Base-by-base conservation (phyloP, 2,113 vertebrate genomes). In the Tupaia tana region DNA sequence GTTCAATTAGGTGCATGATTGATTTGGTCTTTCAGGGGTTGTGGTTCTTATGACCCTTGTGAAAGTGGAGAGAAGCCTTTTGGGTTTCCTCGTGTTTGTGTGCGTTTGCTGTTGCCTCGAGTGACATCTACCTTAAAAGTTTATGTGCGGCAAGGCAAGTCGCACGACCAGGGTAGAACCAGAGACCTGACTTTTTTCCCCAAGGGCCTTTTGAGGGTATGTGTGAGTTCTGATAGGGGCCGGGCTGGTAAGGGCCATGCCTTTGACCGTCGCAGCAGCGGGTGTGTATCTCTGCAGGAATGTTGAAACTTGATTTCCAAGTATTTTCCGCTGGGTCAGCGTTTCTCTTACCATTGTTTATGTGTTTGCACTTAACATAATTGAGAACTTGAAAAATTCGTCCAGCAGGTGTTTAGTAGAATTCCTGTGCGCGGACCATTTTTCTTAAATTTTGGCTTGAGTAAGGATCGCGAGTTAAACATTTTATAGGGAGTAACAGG, bases 401-500 rank as follows among this genome's bases (percentile, higher is more conserved):
- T 83, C 81, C 31, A 27, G 24, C 78, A 83, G 31, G 34, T 67
- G 12, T 70, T 90, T 56, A 54, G 73, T 86, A 63, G 29, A 14
- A 24, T 29, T 71, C 29, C 69, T 88, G n/a, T 2, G 16, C 82
- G 66, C n/a, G 10, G 10, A 6, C 9, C 29, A 31, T 91, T 15
- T 67, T 83, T 31, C 29, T 81, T 69, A 63, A 74, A 12, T 77
- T 87, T 66, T 71, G 78, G 43, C 54, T 81, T 70, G 73, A 86
- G 59, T 85, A 22, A 66, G 66, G 52, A 86, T 73, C 89, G 56
- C 59, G 79, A 25, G 59, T 63, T 80, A 78, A 86, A 82, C 31
- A 15, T 24, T 90, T 88, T 75, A 19, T 77, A 86, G 75, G n/a
- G 74, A 93, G 89, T 88, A 69, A 81, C 96, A 93, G 79, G 83